These are phyloP conservation scores for Tragelaphus buxtoni DNA, from an alignment of 2,113 vertebrate genomes.

Conservation along the genomic window DNA sequence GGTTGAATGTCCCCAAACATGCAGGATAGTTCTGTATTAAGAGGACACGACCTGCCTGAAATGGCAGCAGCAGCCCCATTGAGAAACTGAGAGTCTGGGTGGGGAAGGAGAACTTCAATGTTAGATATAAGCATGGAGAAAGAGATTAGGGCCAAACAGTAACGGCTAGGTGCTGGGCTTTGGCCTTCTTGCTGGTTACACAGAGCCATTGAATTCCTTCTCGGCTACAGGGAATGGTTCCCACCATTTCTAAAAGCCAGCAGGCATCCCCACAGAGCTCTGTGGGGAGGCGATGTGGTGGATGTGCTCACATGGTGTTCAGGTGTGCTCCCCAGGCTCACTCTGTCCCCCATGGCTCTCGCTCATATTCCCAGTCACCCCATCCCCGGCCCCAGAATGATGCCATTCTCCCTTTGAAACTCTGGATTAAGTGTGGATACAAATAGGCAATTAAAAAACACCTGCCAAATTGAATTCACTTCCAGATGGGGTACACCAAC, in stretches of 20 bases:
- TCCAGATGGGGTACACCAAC: not conserved
- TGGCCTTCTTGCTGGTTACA: not conserved
- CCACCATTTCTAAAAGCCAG: not conserved
- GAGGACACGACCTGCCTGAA: not conserved
- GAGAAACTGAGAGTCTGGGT: not conserved
- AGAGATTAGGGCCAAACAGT: not conserved
- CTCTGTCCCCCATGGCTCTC: not conserved
- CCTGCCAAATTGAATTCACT: not conserved
- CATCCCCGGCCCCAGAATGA: not conserved
- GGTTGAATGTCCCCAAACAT: not conserved
- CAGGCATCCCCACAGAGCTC: not conserved
- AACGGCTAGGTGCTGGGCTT: not conserved
- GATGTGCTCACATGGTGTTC: not conserved
- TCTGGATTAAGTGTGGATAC: not conserved
- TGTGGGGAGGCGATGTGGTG: not conserved
- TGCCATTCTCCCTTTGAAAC: not conserved
- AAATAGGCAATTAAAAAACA: not conserved
- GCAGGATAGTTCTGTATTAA: not conserved
- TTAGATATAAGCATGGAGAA: not conserved
- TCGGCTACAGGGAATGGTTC: not conserved
- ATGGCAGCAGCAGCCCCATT: not conserved
- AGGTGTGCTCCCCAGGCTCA: not conserved
- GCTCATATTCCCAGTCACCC: not conserved
- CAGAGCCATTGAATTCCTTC: not conserved
- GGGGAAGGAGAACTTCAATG: not conserved